Evolutionary conservation across 2,888 invertebrate species (phyloP), one percentile per base, ranked within the genome.

Genomic region (Sialis fuliginosa): DNA sequence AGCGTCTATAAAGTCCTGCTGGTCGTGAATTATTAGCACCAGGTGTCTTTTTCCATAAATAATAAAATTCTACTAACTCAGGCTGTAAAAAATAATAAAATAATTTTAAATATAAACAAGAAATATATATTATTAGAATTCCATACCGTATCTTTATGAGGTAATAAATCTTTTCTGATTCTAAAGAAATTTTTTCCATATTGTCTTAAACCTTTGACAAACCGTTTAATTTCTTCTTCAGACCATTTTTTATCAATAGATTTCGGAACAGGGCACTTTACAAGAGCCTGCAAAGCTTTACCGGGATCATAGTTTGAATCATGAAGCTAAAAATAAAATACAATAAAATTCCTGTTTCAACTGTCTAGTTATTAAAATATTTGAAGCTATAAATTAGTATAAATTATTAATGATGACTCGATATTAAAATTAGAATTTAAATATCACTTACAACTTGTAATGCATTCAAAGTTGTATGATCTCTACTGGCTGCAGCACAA

Each of bases 101-200:
- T 37, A 48, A 10, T 39, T 40, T 46, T 22, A 34, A 13, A 44
- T 10, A 33, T 9, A 39, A 22, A 33, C 13, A 43, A 33, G 33
- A 48, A 12, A 40, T 32, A 45, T 37, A 42, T 37, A 10, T 37
- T 6, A 6, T 35, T 45, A 46, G 12, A 45, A 48, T 45, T 44
- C 63, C 70, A 72, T 67, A 82, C 84, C 59, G 96, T 95, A 62
- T 96, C 93, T 73, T 95, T 92, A 64, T 95, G 91, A 48, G 96
- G 92, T 56, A 98, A 71, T 55, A 96, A 72, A 68, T 98, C 97
- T 67, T 95, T 95, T 57, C 86, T 78, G 59, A 98, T 98, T 60
- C 92, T 83, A 69, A 93, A 93, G 71, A 98, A 98, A 70, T 98
- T 97, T 71, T 98, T 99, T 57, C 98, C 98, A 70, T 93, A 93